These are phyloP conservation scores for Rhea americana DNA, from an alignment of 2,113 vertebrate species.

Conservation along the genomic window DNA sequence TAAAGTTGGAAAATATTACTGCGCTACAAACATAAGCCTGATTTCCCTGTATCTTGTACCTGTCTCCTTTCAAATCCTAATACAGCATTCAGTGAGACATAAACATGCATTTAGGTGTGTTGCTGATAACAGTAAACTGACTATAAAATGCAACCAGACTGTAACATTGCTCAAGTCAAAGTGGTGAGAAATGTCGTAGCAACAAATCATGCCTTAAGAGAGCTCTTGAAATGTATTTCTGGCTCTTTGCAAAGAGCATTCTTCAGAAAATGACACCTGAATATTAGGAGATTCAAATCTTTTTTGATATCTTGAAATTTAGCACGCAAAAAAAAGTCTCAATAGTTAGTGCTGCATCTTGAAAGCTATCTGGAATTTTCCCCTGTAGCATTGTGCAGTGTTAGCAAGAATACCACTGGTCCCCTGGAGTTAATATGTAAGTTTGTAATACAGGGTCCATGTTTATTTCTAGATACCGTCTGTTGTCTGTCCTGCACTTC, in stretches of 20 bases:
- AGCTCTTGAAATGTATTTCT: background rate
- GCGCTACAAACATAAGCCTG: background rate
- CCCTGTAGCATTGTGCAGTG: slow-evolving; percentile 49
- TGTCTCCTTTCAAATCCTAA: background rate
- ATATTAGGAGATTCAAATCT: background rate
- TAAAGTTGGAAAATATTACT: background rate
- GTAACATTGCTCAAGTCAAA: background rate
- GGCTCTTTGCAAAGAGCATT: background rate
- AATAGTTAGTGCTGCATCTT: background rate
- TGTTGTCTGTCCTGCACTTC: slow-evolving; percentile 65
- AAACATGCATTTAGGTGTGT: background rate
- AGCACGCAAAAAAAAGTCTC: background rate
- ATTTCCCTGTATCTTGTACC: background rate
- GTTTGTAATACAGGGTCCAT: slow-evolving; percentile 71
- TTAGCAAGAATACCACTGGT: slow-evolving; percentile 46
- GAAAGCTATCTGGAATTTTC: slow-evolving; percentile 50
- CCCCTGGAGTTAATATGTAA: slow-evolving; percentile 64
- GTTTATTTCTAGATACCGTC: slow-evolving; percentile 73
- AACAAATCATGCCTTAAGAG: background rate
- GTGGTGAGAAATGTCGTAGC: background rate
- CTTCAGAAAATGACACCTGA: background rate
- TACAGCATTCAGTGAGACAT: background rate
- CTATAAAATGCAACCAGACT: background rate
- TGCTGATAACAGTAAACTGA: background rate
- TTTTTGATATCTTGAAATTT: background rate